phyloP scores from a whole-genome alignment of 2,113 vertebrate genomes.

The Chloropsis cyanopogon region DNA sequence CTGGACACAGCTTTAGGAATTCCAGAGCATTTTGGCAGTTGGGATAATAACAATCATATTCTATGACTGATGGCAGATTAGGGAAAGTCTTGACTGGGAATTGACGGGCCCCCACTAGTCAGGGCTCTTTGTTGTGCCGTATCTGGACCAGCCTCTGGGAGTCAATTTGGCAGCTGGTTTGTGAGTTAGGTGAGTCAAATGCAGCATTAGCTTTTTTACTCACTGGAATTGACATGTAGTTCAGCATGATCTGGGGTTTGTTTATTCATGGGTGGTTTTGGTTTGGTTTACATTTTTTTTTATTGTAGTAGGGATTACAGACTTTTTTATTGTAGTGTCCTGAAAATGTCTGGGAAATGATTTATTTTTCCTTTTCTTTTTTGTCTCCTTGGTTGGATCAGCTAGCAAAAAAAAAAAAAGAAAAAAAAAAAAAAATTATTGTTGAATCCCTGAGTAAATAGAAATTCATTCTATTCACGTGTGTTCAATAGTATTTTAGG shows the following conservation, averaged over 20 bases:
- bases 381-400: not conserved
- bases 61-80: not conserved
- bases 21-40: constrained; percentile 6
- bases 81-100: not conserved
- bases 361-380: not conserved
- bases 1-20: not conserved
- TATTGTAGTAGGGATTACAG: not conserved
- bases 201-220: not conserved
- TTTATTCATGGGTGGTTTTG: not conserved
- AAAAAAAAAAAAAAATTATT: not conserved
- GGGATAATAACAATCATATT: constrained; percentile 14
- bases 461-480: not conserved
- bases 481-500: not conserved
- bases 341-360: not conserved
- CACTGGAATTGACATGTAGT: not conserved
- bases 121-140: not conserved
- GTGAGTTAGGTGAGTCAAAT: constrained; percentile 9
- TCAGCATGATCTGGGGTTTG: not conserved
- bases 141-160: not conserved
- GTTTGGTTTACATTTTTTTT: not conserved
- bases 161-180: constrained; percentile 20
- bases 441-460: not conserved
- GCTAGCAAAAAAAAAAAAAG: not conserved
- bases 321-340: not conserved
- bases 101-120: not conserved